Base-by-base conservation (phyloP, 2,888 invertebrate species). In the Drosophila pegasa region DNA sequence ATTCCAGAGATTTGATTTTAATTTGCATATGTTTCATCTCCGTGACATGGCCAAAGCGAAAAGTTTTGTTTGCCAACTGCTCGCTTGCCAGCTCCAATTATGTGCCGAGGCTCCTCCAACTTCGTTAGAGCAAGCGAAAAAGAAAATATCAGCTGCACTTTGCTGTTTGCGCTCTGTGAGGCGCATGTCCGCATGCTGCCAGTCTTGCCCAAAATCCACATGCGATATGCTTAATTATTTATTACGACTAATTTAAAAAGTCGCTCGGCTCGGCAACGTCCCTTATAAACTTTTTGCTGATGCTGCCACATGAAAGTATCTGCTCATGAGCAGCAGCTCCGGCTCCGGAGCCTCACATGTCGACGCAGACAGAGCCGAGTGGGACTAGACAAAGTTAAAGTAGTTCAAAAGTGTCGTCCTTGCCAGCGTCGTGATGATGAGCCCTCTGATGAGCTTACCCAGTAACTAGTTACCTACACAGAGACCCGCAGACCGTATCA, bases 201-300 rank as follows among this genome's bases (percentile, higher is more conserved):
- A 60, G 54, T n/a, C 37, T 50, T 43, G n/a, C 43, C 38, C 31
- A 38, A 75, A 71, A 52, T 41, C 38, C 58, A 14, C 54, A 86
- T 80, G 71, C 68, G 71, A 73, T 78, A 80, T 73, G 69, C 71
- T 87, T 84, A 83, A 84, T 87, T 83, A 87, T 83, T 80, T 81
- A 87, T 84, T 70, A 73, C 59, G 84, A 80, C 87, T 87, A 87
- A 83, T 83, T 87, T 83, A 71, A 81, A 83, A 83, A 83, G 78
- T 78, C 78, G 48, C 66, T 51, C 50, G 45, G 48, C 66, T 51
- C 50, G 45, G 61, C 48, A 43, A 35, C 47, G 52, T 58, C 40
- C 57, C 52, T 60, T 61, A 58, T 52, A 69, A 76, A 76, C 71
- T 64, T 68, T 50, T 56, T 57, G 59, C 68, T 64, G 61, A 47